These are phyloP conservation scores for Liparis tanakae DNA, from an alignment of 2,797 vertebrate genomes.

Conservation along the genomic window DNA sequence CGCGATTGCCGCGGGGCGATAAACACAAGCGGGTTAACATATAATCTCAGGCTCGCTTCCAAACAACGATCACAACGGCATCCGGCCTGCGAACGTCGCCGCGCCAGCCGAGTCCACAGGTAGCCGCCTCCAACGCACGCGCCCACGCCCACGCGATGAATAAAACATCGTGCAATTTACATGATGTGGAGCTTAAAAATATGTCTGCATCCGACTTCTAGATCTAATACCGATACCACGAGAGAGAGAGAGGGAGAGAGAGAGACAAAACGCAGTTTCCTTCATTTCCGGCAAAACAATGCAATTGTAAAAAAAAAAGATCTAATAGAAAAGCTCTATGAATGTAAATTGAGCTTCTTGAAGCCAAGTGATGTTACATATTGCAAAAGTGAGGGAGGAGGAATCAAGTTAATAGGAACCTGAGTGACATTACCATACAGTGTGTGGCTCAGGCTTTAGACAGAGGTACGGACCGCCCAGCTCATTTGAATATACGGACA, in stretches of 20 bases:
- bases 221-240: constrained; percentile 76
- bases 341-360: constrained; percentile 81
- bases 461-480: too few species aligned
- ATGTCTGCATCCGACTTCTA: constrained; percentile 71
- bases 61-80: constrained; percentile 77
- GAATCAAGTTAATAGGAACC: constrained; percentile 74
- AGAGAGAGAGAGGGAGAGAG: constrained; percentile 61
- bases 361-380: constrained; percentile 60
- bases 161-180: constrained; percentile 85
- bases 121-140: constrained; percentile 55
- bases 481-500: too few species aligned
- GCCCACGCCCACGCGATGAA: constrained; percentile 71
- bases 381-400: constrained; percentile 57
- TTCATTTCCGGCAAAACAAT: constrained; percentile 71
- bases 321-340: constrained; percentile 85
- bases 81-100: constrained; percentile 48
- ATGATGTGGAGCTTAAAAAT: constrained; percentile 81
- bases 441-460: too few species aligned
- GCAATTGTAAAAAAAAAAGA: constrained; percentile 64
- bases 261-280: constrained; percentile 55
- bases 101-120: constrained; percentile 76
- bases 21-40: constrained; percentile 79
- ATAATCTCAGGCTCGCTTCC: constrained; percentile 66
- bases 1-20: constrained; percentile 74
- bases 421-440: constrained; percentile 69